phyloP scores from a whole-genome alignment of 2,888 invertebrate genomes.

The Eupeodes luniger region DNA sequence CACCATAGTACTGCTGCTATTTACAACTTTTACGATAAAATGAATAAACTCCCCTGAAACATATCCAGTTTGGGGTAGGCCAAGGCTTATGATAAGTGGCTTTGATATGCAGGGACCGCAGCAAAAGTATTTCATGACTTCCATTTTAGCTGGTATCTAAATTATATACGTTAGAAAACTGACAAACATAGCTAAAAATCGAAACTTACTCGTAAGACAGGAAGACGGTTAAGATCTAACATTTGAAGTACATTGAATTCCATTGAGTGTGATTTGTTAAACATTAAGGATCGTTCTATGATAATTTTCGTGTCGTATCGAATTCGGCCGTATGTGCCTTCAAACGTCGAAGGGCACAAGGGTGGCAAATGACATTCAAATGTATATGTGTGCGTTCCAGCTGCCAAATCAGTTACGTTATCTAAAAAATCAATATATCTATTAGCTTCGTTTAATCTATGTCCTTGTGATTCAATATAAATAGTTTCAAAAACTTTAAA shows the following conservation, averaged over 20 bases:
- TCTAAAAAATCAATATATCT: slow-evolving; percentile 27
- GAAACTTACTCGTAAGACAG: slow-evolving; percentile 41
- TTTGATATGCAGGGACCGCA: slow-evolving; percentile 80
- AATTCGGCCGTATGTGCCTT: slow-evolving; percentile 85
- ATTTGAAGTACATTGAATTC: slow-evolving; percentile 91
- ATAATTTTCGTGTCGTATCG: slow-evolving; percentile 87
- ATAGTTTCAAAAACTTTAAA: background rate
- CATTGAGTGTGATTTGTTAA: slow-evolving; percentile 87
- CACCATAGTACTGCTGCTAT: slow-evolving; percentile 85
- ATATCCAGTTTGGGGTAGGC: slow-evolving; percentile 80
- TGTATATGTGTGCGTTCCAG: slow-evolving; percentile 84
- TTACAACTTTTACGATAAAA: slow-evolving; percentile 85
- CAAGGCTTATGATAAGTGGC: slow-evolving; percentile 78
- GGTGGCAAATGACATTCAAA: slow-evolving; percentile 85
- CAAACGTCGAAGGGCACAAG: slow-evolving; percentile 85
- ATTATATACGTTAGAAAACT: background rate
- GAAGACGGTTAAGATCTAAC: slow-evolving; percentile 89
- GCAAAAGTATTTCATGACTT: slow-evolving; percentile 78
- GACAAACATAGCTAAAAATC: background rate
- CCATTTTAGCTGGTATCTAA: slow-evolving; percentile 24
- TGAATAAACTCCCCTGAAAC: slow-evolving; percentile 81
- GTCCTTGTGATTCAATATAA: background rate
- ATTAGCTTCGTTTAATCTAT: no score
- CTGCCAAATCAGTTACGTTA: slow-evolving; percentile 71
- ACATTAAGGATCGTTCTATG: slow-evolving; percentile 93